Evolutionary conservation across 1,140 invertebrate species (phyloP), one percentile per base, ranked within the genome.

Genomic region (Brachionus sp.): DNA sequence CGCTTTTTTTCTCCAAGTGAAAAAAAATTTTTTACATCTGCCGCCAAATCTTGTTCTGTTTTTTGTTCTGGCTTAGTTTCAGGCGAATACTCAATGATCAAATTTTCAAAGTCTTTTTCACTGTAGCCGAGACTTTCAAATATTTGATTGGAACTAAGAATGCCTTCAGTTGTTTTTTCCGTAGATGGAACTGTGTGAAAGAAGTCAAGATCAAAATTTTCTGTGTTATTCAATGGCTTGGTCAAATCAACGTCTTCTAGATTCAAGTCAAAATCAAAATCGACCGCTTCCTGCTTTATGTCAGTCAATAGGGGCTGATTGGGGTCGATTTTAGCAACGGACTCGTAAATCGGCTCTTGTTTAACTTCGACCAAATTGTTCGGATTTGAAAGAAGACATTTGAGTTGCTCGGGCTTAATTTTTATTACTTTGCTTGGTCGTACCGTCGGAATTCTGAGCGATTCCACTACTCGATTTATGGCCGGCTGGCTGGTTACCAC

Each of bases 51-150:
- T 42, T 42, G 68, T 13, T 19, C 66, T n/a, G 6, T 16, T 50
- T 75, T 44, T 75, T 46, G 37, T n/a, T 44, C 70, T 29, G 39
- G 70, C 29, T 75, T 75, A 10, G 19, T 39, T 5, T 42, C 6
- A n/a, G 70, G 70, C 19, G 70, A 25, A 12, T 75, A 44, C 7
- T 75, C 70, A 2, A 46, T 25, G 2, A 75, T 44, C n/a, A 75
- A 46, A 25, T 75, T 75, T n/a, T 75, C 70, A 23, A 75, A 46
- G 19, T 75, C 70, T 50, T 75, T 75, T 75, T 75, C 70, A 75
- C 39, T 75, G 39, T 75, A 75, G 19, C 70, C 70, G 25, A 75
- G 70, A 46, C 70, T 75, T n/a, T 75, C 39, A 46, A 75, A 75
- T 25, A 75, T 75, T 19, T 75, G 70, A 19, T 75, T 46, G 23